Conservation (phyloP, 2,113 vertebrate species). For the Carassius carassius region DNA sequence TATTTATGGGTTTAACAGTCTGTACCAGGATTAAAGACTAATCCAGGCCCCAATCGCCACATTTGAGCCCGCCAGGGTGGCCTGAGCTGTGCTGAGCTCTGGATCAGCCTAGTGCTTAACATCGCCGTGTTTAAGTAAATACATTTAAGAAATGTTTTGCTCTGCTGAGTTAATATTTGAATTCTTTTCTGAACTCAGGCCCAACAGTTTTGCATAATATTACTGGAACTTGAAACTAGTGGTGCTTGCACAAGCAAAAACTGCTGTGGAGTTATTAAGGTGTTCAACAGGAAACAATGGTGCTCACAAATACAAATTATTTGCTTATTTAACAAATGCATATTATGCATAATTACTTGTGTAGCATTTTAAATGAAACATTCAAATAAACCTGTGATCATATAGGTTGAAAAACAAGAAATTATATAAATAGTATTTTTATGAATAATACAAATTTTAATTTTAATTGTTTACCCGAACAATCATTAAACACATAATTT, state of each 20-base stretch:
- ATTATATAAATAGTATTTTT: too few species aligned
- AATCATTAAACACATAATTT: too few species aligned
- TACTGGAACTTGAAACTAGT: neutral
- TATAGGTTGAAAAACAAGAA: neutral
- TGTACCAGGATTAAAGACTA: conserved; percentile 23
- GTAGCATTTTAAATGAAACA: neutral
- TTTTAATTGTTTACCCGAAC: too few species aligned
- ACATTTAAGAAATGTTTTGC: neutral
- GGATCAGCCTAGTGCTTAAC: neutral
- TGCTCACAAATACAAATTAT: neutral
- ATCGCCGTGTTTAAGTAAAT: neutral
- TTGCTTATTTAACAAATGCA: neutral
- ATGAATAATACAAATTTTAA: too few species aligned
- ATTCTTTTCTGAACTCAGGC: neutral
- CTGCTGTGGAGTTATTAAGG: neutral
- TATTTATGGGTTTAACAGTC: neutral
- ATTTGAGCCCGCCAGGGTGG: neutral
- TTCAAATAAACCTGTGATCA: neutral
- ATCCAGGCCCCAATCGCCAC: neutral
- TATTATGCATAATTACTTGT: neutral
- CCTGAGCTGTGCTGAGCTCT: neutral
- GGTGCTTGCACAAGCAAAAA: neutral
- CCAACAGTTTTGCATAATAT: neutral
- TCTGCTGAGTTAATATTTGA: neutral
- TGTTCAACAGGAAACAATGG: neutral